Conservation (phyloP, 2,113 vertebrate genomes). For the Synchiropus splendidus region DNA sequence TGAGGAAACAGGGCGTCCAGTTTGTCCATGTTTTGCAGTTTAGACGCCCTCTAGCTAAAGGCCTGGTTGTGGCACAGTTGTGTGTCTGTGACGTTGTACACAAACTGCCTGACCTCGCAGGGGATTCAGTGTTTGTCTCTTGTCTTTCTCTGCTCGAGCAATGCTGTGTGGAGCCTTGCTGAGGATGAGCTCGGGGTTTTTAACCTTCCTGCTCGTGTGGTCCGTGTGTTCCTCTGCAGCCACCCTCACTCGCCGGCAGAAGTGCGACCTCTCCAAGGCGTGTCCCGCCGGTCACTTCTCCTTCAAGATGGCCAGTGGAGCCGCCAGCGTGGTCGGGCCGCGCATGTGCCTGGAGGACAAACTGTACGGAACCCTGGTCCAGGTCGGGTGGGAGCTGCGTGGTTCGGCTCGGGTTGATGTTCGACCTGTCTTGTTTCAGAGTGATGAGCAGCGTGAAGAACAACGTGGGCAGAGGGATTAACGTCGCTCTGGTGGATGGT, state of each 20-base stretch:
- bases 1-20: too few relatives aligned
- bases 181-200: too few relatives aligned
- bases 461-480: slow-evolving; percentile 93
- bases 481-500: slow-evolving; percentile 87
- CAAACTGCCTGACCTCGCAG: too few relatives aligned
- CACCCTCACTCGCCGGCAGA: slow-evolving; percentile 64
- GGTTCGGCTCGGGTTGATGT: background rate
- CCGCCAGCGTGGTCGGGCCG: slow-evolving; percentile 91
- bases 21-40: too few relatives aligned
- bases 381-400: too few relatives aligned
- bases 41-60: too few relatives aligned
- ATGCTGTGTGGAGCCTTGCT: too few relatives aligned
- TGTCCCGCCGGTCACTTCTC: slow-evolving; percentile 86
- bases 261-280: slow-evolving; percentile 82
- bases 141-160: slow-evolving; percentile 54
- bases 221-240: slow-evolving; percentile 59
- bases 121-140: background rate
- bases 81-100: too few relatives aligned
- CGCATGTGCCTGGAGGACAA: slow-evolving; percentile 91
- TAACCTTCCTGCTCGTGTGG: too few relatives aligned
- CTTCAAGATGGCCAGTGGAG: slow-evolving; percentile 94
- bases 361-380: slow-evolving; percentile 65
- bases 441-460: slow-evolving; percentile 96
- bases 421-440: slow-evolving; percentile 46
- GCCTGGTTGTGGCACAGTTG: too few relatives aligned